Base-by-base conservation (phyloP, 1,140 invertebrate genomes). In the Lucilia cuprina region DNA sequence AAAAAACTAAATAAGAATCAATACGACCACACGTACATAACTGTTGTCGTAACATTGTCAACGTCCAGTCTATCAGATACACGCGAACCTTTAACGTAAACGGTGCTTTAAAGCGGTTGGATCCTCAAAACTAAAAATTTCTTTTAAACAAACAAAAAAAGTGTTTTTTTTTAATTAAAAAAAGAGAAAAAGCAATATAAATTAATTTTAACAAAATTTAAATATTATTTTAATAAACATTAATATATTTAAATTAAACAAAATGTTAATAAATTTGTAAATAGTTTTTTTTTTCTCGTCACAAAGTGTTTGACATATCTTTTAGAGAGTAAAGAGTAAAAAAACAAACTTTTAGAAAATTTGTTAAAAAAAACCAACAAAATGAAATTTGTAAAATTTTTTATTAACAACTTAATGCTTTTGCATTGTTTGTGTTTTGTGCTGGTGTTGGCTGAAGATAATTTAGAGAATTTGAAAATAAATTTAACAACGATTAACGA, bases 31-130 rank as follows among this genome's bases (percentile, higher is more conserved):
- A 41, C 70, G 34, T 74, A 74, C 84, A 85, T 82, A 89, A 88
- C 86, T 89, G 88, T 89, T 88, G 87, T 89, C 88, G 86, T 87
- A 89, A 87, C 85, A 86, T 84, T 84, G 86, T 82, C 83, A 85
- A 74, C 84, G 83, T 83, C 86, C 85, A 74, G 87, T 85, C 85
- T 82, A 87, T 89, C 88, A 89, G 88, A 89, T 89, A 87, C 88
- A 74, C 74, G 86, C 88, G 88, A 87, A 88, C 86, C 87, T 88
- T 85, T 84, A 80, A 86, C 83, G 88, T 86, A 86, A 86, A 84
- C 87, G 88, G 88, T 89, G 88, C 88, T 88, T 80, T 50, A n/a
- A 19, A 80, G n/a, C 41, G 41, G 77, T 21, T 80, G 47, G 77
- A 80, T 80, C 77, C 77, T 80, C 25, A 30, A 30, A 30, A 2